Base-by-base conservation (phyloP, 1,140 invertebrate species). In the Trachymyrmex septentrionalis region DNA sequence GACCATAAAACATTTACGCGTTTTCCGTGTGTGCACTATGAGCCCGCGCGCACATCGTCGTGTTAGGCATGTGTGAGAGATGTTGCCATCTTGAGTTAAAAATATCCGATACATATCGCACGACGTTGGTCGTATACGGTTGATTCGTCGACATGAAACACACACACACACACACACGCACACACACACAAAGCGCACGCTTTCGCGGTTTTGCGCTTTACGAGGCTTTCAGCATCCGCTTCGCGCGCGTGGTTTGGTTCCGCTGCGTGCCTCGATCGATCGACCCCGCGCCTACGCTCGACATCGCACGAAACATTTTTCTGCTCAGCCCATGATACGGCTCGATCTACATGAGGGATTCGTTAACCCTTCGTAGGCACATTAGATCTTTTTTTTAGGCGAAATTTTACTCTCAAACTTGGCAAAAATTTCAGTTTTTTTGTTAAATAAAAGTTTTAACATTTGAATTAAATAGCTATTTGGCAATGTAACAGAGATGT, bases 1-100 rank as follows among this genome's bases (percentile, higher is more conserved):
- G 71, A 16, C 93, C 92, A 94, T 94, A 94, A 94, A 95, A 94
- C 93, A 94, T 95, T 94, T 93, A 93, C 87, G 89, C 90, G 91
- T 93, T 94, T 94, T 93, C 93, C 92, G 77, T 93, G 92, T 92
- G 57, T 34, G 27, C 38, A 2, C 24, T 2, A 30, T 53, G 73
- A 34, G 24, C 9, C 16, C 34, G 44, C 48, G 19, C 19, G 38
- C 30, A 72, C n/a, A 3, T 50, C 61, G 24, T 80, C 34, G 14
- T 21, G 61, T 67, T 27, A n/a, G 75, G 69, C 81, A 75, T 50
- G 19, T 85, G 86, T 44, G 61, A 76, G 59, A 66, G 53, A 55
- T 80, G 85, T 71, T 27, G 34, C 55, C 82, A 86, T 81, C 92
- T 94, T 93, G 92, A 87, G 92, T 93, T 94, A 94, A 95, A 95